Conservation (phyloP, 1,140 invertebrate genomes). For the Potamilus streckersoni region DNA sequence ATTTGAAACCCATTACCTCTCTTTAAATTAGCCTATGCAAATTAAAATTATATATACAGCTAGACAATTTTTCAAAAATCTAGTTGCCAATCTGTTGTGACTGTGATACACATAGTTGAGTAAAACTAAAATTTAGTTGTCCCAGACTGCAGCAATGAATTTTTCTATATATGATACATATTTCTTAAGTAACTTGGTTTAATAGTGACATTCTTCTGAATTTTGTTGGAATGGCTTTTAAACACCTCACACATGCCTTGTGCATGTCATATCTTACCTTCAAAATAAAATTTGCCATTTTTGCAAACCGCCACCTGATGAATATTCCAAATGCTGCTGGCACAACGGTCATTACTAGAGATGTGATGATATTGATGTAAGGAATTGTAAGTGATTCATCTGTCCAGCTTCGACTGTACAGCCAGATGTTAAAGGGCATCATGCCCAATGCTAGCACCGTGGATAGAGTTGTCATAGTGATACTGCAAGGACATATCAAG, state of each 20-base stretch:
- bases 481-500: slow-evolving; percentile 42
- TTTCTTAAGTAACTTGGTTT: background rate
- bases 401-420: slow-evolving; percentile 63
- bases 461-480: slow-evolving; percentile 65
- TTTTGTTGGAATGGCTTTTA: background rate
- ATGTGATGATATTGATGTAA: slow-evolving; percentile 61
- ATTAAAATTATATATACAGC: too few species aligned
- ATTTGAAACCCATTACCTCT: too few species aligned
- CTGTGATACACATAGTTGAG: too few species aligned
- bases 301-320: slow-evolving; percentile 57
- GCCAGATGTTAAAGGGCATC: slow-evolving; percentile 66
- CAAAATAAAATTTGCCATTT: slow-evolving; percentile 45
- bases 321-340: slow-evolving; percentile 64
- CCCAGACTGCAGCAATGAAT: too few species aligned
- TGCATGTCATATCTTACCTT: slow-evolving; percentile 29
- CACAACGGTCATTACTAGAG: slow-evolving; percentile 56
- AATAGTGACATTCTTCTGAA: background rate
- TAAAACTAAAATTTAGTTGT: too few species aligned
- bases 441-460: slow-evolving; percentile 63
- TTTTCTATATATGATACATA: background rate
- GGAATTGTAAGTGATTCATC: slow-evolving; percentile 57
- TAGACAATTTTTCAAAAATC: too few species aligned
- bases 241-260: too few species aligned
- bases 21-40: too few species aligned
- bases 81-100: too few species aligned